Base-by-base conservation (phyloP, 1,140 invertebrate genomes). In the Hyles euphorbiae region DNA sequence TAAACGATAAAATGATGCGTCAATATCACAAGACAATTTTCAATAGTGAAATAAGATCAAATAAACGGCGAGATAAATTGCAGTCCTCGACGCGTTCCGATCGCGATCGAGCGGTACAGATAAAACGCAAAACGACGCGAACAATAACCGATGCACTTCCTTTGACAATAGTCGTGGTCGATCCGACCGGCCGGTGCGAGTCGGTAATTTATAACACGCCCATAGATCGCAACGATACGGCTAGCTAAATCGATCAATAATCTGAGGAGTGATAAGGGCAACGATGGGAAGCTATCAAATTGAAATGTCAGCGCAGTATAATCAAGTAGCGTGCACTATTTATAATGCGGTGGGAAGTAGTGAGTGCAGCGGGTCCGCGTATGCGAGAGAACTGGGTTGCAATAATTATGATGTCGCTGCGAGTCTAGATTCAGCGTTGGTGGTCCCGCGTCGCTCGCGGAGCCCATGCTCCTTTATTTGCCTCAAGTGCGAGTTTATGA, bases 131-230 rank as follows among this genome's bases (percentile, higher is more conserved):
- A 75, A 72, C 72, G 73, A 76, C 67, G 60, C 61, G 68, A 79
- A 82, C 81, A 82, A 84, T 84, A 82, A 79, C 74, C 70, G 78
- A 82, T 79, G 76, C 71, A 77, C 76, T 78, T 75, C 77, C 78
- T 80, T 76, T 77, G 76, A 81, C 81, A 83, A 81, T 78, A 70
- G 73, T 70, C 58, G 63, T 59, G 53, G 60, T 50, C 54, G n/a
- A 22, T 22, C 48, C 50, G 63, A 52, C 53, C 56, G 40, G 53
- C 60, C 51, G 58, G 60, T 53, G 53, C 60, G 48, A 54, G 60
- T 53, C 56, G 60, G 69, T 77, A 76, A 83, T 76, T 78, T 76
- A 81, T 77, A 62, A 67, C 53, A 70, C 52, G 65, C 59, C 58
- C 52, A 46, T 60, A 80, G 78, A 80, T 83, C 69, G 64, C 71